Percentiles rank a stretch among this genome's conserved stretches.
Evolutionary conservation across 2,888 invertebrate genomes (phyloP).

Genomic region (Argyra leucocephala): DNA sequence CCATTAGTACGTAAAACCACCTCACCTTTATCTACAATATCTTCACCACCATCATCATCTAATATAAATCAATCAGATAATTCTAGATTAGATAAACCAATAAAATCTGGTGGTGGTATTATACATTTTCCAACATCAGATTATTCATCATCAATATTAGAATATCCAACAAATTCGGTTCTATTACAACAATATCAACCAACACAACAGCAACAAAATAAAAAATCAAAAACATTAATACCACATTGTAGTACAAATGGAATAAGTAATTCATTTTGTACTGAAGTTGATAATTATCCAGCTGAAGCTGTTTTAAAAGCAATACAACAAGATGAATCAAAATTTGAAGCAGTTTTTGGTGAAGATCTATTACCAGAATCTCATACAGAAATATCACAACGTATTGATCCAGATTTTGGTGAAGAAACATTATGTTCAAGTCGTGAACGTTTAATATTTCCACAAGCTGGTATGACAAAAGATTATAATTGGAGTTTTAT

Average conservation of each 20-base stretch:
- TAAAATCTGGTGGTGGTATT: background rate
- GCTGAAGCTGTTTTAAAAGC: conserved; percentile 35
- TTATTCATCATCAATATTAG: background rate
- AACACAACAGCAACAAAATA: background rate
- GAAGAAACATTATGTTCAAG: conserved; percentile 45
- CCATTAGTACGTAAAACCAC: background rate
- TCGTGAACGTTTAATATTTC: conserved; percentile 46
- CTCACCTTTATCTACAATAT: background rate
- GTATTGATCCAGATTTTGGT: conserved; percentile 34
- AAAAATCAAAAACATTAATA: conserved; percentile 9
- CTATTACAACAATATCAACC: background rate
- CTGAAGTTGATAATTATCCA: conserved; percentile 44
- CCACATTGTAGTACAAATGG: background rate
- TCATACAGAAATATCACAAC: conserved; percentile 44
- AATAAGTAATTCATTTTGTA: conserved; percentile 41
- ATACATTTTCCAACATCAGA: background rate
- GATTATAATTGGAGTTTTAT: conserved; percentile 60
- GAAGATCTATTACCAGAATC: conserved; percentile 36
- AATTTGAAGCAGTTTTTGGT: conserved; percentile 36
- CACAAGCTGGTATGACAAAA: conserved; percentile 51
- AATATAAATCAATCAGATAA: background rate
- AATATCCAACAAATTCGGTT: background rate
- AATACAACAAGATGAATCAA: conserved; percentile 25
- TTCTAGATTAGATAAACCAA: background rate
- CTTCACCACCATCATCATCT: background rate